Percentiles rank a stretch among this genome's conserved stretches.
phyloP scores from a whole-genome alignment of 2,113 vertebrate genomes.

The Cryptomyrus ogoouensis region DNA sequence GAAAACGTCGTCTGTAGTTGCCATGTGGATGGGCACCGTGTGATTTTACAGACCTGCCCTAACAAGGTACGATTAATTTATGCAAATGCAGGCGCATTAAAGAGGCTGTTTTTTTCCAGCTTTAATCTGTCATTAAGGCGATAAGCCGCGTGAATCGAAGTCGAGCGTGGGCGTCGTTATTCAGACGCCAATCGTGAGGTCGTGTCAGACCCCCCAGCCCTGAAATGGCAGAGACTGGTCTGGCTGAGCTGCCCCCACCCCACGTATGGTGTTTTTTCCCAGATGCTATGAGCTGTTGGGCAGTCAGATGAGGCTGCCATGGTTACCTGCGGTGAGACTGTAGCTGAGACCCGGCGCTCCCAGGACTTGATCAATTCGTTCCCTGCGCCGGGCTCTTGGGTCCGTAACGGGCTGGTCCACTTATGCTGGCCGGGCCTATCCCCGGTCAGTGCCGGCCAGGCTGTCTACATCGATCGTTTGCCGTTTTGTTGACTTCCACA shows the following conservation, averaged over 20 bases:
- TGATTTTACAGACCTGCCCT: not conserved
- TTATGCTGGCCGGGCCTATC: not conserved
- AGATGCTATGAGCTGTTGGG: not conserved
- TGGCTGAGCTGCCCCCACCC: not conserved
- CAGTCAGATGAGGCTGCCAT: not conserved
- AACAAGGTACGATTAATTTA: not conserved
- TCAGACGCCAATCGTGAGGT: not conserved
- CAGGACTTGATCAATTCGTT: not conserved
- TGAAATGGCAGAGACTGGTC: not conserved
- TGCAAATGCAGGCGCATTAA: not conserved
- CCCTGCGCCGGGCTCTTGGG: not conserved
- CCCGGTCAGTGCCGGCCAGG: not conserved
- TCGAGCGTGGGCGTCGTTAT: not conserved
- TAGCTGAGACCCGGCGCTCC: not conserved
- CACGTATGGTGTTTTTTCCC: not conserved
- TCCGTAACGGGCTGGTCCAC: not conserved
- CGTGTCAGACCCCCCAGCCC: not conserved
- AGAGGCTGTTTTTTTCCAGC: not conserved
- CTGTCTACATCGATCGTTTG: not conserved
- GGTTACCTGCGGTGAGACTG: not conserved
- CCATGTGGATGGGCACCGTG: not conserved
- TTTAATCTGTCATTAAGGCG: conserved; percentile 5
- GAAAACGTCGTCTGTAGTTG: not conserved
- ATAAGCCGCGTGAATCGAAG: not conserved
- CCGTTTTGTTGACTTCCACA: not conserved